Conservation (phyloP, 1,140 invertebrate species). For the Apis dorsata region DNA sequence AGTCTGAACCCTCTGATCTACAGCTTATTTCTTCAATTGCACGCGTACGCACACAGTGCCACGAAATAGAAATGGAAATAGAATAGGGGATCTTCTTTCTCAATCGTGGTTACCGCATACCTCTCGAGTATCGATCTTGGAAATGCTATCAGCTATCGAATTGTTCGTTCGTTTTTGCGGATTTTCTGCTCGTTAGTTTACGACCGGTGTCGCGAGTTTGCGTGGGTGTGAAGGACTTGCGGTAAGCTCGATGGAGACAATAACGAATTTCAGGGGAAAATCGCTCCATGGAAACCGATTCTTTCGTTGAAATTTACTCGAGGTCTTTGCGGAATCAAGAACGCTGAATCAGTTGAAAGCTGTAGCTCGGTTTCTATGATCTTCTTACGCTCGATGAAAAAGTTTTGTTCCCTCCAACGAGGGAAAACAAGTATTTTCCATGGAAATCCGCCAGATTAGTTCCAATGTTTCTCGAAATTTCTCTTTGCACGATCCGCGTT, state of each 20-base stretch:
- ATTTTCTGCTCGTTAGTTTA: background rate
- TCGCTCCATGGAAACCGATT: background rate
- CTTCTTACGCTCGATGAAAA: background rate
- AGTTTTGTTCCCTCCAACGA: background rate
- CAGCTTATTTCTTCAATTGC: background rate
- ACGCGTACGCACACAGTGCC: too few species aligned
- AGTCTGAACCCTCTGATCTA: background rate
- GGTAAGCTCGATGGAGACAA: background rate
- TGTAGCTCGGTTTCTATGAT: background rate
- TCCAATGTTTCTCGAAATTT: background rate
- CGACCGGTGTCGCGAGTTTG: background rate
- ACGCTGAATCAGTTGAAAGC: background rate
- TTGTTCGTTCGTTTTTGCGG: slow-evolving; percentile 14
- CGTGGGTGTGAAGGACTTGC: background rate
- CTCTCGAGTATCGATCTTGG: background rate
- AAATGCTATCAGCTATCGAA: too few species aligned
- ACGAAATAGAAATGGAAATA: too few species aligned
- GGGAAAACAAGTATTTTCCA: background rate
- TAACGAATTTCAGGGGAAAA: slow-evolving; percentile 8
- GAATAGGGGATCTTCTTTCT: background rate
- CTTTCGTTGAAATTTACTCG: slow-evolving; percentile 5
- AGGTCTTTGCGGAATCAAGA: background rate
- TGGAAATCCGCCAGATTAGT: background rate
- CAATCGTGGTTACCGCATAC: background rate
- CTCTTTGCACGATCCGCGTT: background rate